phyloP scores from a whole-genome alignment of 2,797 vertebrate genomes.

The Ctenochaetus hawaiiensis region DNA sequence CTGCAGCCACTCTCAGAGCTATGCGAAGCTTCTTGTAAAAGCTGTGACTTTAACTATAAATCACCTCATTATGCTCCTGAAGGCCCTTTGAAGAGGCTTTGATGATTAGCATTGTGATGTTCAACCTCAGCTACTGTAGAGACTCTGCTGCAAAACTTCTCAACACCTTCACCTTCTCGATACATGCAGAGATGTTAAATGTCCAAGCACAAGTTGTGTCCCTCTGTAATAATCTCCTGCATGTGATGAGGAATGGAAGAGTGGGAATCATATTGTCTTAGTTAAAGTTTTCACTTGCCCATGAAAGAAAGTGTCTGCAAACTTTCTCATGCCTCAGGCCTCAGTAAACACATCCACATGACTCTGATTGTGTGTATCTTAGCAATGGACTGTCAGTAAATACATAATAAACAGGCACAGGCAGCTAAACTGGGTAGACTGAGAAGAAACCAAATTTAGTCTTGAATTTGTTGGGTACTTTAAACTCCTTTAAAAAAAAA shows the following conservation, averaged over 20 bases:
- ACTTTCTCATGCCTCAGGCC: not conserved
- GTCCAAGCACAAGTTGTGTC: slow-evolving; percentile 40
- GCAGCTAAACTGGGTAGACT: not conserved
- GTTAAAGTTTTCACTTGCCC: slow-evolving; percentile 2
- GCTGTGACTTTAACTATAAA: slow-evolving; percentile 54
- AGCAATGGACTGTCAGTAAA: not conserved
- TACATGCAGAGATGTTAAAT: slow-evolving; percentile 22
- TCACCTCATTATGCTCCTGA: slow-evolving; percentile 70
- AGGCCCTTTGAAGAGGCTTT: slow-evolving; percentile 63
- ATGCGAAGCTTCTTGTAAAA: slow-evolving; percentile 71
- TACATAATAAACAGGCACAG: slow-evolving; percentile 8
- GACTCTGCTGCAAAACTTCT: slow-evolving; percentile 50
- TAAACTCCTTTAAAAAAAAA: slow-evolving; percentile 3
- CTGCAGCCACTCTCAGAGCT: slow-evolving; percentile 50
- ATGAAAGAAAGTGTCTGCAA: not conserved
- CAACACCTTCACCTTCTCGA: slow-evolving; percentile 29
- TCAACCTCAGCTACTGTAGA: slow-evolving; percentile 32
- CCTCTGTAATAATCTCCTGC: slow-evolving; percentile 37
- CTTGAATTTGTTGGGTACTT: slow-evolving; percentile 7
- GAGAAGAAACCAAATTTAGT: slow-evolving; percentile 4
- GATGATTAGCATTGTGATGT: slow-evolving; percentile 52
- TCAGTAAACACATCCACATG: slow-evolving; percentile 8
- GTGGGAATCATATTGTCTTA: slow-evolving; percentile 5
- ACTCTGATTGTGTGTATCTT: slow-evolving; percentile 6
- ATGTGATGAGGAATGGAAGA: slow-evolving; percentile 20